A percentile compares a stretch with the other conserved stretches of the same genome.
Evolutionary conservation across 2,888 invertebrate genomes (phyloP).

Genomic region (Mimas tiliae): DNA sequence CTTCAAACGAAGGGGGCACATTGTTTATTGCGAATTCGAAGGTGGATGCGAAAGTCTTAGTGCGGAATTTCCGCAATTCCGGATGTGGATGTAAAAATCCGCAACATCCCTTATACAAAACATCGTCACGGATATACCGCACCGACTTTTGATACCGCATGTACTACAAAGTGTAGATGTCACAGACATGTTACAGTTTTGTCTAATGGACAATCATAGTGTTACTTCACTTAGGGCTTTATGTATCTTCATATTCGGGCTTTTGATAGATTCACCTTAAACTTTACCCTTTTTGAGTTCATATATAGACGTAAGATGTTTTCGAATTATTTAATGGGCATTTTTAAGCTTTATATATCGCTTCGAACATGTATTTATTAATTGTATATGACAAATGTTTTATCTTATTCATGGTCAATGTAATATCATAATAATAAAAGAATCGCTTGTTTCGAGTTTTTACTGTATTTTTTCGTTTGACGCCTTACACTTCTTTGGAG

Average conservation of each 20-base stretch:
- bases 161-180: constrained; percentile 70
- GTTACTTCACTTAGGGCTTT: constrained; percentile 60
- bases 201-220: constrained; percentile 63
- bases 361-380: constrained; percentile 44
- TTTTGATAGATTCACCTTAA: constrained; percentile 57
- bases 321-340: constrained; percentile 43
- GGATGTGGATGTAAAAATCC: no score
- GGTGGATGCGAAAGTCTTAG: no score
- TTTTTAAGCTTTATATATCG: constrained; percentile 41
- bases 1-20: no score
- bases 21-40: no score
- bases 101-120: no score
- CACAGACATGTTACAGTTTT: constrained; percentile 60
- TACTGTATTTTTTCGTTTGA: neutral
- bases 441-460: neutral
- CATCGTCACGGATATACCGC: constrained; percentile 1
- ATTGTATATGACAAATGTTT: constrained; percentile 41
- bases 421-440: constrained; percentile 36
- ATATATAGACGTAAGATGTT: constrained; percentile 48
- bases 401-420: constrained; percentile 47
- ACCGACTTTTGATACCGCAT: constrained; percentile 59
- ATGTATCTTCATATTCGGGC: constrained; percentile 61
- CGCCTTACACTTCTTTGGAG: neutral
- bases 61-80: no score
- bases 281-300: constrained; percentile 42